A percentile compares a stretch with the other conserved stretches of the same genome.
Evolutionary conservation across 2,797 vertebrate species (phyloP).

Genomic region (Sciurus carolinensis): DNA sequence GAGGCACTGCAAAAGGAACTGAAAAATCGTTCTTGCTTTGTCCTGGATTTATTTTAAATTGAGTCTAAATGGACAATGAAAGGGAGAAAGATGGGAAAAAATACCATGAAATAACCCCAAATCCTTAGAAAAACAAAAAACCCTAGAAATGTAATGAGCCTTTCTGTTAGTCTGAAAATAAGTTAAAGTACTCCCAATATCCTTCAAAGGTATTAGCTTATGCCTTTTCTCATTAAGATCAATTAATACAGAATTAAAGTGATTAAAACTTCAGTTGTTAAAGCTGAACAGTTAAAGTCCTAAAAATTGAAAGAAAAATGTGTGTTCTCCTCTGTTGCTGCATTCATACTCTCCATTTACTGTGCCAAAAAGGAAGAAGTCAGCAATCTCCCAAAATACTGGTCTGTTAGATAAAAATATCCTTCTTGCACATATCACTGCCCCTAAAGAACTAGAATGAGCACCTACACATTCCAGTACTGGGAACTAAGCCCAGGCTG

Average conservation of each 20-base stretch:
- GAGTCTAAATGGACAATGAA: neutral
- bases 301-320: neutral
- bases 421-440: neutral
- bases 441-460: neutral
- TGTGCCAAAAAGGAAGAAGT: neutral
- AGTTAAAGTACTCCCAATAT: neutral
- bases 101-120: neutral
- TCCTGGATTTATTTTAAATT: conserved; percentile 2
- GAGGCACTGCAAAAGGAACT: neutral
- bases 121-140: conserved; percentile 17
- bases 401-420: neutral
- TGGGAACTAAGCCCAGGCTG: no score
- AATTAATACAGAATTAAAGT: conserved; percentile 43
- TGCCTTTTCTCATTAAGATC: conserved; percentile 22
- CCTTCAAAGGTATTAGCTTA: neutral
- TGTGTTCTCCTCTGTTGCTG: neutral
- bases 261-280: neutral
- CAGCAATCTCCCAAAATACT: neutral
- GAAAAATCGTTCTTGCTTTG: conserved; percentile 5
- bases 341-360: neutral
- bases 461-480: conserved; percentile 92
- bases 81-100: neutral
- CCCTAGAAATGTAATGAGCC: neutral
- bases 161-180: neutral
- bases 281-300: neutral